phyloP scores from a whole-genome alignment of 2,888 invertebrate genomes.

The Parnassius apollo region DNA sequence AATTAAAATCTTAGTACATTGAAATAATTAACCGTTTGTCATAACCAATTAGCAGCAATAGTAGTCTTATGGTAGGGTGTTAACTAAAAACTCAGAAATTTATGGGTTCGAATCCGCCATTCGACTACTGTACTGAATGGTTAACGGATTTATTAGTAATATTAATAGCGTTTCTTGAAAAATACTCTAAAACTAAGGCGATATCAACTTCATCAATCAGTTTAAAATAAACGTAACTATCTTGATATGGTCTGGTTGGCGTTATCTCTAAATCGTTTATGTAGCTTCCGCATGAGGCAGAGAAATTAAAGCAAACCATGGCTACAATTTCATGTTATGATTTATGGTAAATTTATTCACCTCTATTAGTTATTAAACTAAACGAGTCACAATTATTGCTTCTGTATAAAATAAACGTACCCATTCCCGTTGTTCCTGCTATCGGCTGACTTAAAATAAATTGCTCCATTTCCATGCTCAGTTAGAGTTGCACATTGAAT shows the following conservation, averaged over 20 bases:
- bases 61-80: no score
- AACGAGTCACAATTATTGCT: conserved; percentile 19
- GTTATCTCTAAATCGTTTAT: conserved; percentile 10
- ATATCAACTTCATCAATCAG: conserved; percentile 17
- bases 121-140: no score
- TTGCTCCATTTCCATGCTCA: conserved; percentile 15
- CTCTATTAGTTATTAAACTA: conserved; percentile 12
- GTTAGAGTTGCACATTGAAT: conserved; percentile 1
- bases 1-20: no score
- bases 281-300: conserved; percentile 9
- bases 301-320: conserved; percentile 12
- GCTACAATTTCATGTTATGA: conserved; percentile 15
- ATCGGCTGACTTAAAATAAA: conserved; percentile 18
- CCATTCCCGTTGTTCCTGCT: not conserved
- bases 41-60: no score
- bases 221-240: conserved; percentile 21
- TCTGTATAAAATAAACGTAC: conserved; percentile 7
- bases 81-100: no score
- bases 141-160: no score
- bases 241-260: conserved; percentile 20
- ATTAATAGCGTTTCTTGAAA: no score
- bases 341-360: conserved; percentile 22
- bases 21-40: no score
- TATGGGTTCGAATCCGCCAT: no score
- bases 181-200: not conserved